Evolutionary conservation across 1,140 invertebrate genomes (phyloP).

Genomic region (Lamellibrachia luymesi): DNA sequence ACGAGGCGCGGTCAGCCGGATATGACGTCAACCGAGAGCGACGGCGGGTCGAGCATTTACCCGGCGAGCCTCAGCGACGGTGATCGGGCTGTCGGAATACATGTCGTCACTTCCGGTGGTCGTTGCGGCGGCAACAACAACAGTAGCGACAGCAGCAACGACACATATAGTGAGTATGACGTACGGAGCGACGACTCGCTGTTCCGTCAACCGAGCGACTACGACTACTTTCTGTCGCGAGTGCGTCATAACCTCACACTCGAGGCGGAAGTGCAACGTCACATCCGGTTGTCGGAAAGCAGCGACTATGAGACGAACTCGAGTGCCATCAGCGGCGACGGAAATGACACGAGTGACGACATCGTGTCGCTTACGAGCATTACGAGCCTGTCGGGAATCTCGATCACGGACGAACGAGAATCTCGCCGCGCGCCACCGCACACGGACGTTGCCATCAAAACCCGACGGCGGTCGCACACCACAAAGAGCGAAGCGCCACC

Average conservation of each 20-base stretch:
- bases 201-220: neutral
- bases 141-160: conserved; percentile 9
- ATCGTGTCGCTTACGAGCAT: neutral
- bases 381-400: neutral
- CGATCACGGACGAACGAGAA: neutral
- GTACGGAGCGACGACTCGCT: neutral
- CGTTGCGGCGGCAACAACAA: neutral
- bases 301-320: neutral
- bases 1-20: neutral
- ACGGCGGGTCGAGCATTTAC: neutral
- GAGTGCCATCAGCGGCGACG: neutral
- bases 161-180: conserved; percentile 16
- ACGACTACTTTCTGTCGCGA: neutral
- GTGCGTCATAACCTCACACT: neutral
- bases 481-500: neutral
- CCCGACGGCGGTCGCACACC: neutral
- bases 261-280: neutral
- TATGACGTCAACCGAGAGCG: neutral
- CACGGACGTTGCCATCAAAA: neutral
- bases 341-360: neutral
- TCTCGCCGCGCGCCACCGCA: neutral
- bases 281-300: neutral
- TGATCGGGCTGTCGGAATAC: neutral
- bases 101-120: neutral
- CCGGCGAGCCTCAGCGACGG: neutral